Evolutionary conservation across 1,140 invertebrate genomes (phyloP), one percentile per base, ranked within the genome.

Genomic region (Drosophila obscura): DNA sequence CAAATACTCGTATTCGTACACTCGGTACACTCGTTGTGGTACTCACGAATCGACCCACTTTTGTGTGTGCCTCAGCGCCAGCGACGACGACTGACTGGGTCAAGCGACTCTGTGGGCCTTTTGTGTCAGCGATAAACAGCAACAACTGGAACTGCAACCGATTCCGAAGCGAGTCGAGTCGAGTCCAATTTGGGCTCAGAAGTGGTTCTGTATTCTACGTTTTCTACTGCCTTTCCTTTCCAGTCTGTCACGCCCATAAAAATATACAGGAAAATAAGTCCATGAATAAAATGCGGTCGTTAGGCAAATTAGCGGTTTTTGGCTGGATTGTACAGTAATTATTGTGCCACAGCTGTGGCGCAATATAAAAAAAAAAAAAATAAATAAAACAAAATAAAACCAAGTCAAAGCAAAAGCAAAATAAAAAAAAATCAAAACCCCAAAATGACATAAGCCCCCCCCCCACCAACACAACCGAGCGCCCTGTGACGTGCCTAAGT

Each of bases 101-200:
- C 81, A 84, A 84, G 81, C 77, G 85, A 84, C 85, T 39, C 11
- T 11, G 11, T 13, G 35, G 35, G 85, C 82, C 81, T 85, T 85
- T 87, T 87, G 35, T 84, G 81, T 84, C 81, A 84, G 81, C 81
- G 77, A 73, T 77, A 84, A 80, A 80, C 79, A 80, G 67, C 74
- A 35, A 39, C 35, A 39, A 39, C 35, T 35, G 9, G 31, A 35
- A 65, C 72, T 76, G 59, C 72, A 72, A 71, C 73, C 61, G 35
- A 39, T 39, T 13, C 8, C 1, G 22, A 24, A 2, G 49, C 55
- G 57, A 28, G 7, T 39, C 15, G 50, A 24, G 13, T n/a, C 41
- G 56, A 80, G 80, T 69, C 67, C 81, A 84, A 85, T 84, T 84
- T 85, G 73, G 45, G 62, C 51, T 55, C 35, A 39, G 35, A 66